A percentile compares a stretch with the other conserved stretches of the same genome.
Evolutionary conservation across 2,113 vertebrate species (phyloP).

Genomic region (Pelecanoides urinatrix): DNA sequence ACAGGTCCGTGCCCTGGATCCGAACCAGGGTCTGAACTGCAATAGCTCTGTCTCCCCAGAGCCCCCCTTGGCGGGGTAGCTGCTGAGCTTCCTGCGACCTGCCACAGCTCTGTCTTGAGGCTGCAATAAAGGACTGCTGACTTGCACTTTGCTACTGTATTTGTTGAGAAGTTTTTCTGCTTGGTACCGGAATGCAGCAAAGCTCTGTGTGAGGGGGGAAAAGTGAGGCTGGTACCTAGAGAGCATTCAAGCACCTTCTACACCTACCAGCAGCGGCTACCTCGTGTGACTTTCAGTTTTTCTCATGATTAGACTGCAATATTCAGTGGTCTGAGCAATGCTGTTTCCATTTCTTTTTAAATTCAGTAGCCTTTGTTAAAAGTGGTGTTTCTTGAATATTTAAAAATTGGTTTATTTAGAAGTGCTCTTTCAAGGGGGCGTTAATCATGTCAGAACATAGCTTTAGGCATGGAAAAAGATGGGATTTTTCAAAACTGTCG

Average conservation of each 20-base stretch:
- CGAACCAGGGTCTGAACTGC: background rate
- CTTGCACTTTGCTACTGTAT: background rate
- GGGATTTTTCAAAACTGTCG: background rate
- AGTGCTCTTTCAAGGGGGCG: background rate
- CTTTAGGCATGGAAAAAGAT: background rate
- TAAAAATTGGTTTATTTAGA: background rate
- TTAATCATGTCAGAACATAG: background rate
- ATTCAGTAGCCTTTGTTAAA: background rate
- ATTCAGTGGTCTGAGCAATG: background rate
- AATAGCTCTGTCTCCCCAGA: background rate
- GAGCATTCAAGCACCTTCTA: background rate
- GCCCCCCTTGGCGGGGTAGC: background rate
- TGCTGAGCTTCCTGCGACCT: background rate
- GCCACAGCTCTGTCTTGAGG: background rate
- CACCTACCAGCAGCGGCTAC: background rate
- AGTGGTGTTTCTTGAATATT: background rate
- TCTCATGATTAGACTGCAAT: too few relatives aligned
- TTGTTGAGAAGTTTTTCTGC: background rate
- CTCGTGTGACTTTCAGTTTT: background rate
- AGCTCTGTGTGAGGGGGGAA: background rate
- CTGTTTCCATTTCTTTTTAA: background rate
- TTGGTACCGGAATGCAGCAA: background rate
- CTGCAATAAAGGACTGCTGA: background rate
- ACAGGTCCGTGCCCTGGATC: background rate
- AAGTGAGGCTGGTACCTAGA: fast-evolving